Conservation (phyloP, 2,888 invertebrate species). For the Tachina lurida region DNA sequence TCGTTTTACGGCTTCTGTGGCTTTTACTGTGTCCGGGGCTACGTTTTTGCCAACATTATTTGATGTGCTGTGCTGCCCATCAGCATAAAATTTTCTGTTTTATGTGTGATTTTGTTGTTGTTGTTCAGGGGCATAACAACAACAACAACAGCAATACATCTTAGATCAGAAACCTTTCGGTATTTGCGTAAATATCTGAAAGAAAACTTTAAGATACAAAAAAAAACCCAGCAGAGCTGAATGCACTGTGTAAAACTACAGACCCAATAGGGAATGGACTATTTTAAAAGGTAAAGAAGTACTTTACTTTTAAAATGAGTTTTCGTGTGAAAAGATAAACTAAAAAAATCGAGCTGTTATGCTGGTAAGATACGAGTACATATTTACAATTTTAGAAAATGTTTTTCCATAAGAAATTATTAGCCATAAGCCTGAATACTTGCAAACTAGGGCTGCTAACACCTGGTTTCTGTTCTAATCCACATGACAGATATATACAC, state of each 20-base stretch:
- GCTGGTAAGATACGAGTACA: no score
- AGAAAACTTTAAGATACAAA: no score
- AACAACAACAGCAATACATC: constrained; percentile 59
- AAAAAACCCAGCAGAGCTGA: constrained; percentile 25
- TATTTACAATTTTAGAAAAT: no score
- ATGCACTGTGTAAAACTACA: not conserved
- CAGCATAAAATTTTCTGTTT: constrained; percentile 44
- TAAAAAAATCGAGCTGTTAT: no score
- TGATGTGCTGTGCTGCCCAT: constrained; percentile 59
- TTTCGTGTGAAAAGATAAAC: no score
- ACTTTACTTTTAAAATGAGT: no score
- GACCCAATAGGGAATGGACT: constrained; percentile 27
- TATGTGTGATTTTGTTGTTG: constrained; percentile 36
- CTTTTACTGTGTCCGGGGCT: constrained; percentile 9
- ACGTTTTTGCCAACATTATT: constrained; percentile 46
- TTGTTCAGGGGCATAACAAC: not conserved
- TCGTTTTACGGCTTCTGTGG: constrained; percentile 71
- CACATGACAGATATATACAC: no score
- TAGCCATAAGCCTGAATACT: no score
- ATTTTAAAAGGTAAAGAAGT: no score
- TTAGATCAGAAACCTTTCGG: constrained; percentile 73
- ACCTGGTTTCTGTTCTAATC: not conserved
- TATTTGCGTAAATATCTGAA: constrained; percentile 64
- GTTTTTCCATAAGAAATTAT: no score
- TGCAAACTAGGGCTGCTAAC: no score